A percentile compares a stretch with the other conserved stretches of the same genome.
Conservation (phyloP, 2,113 vertebrate species). For the Pavo muticus region DNA sequence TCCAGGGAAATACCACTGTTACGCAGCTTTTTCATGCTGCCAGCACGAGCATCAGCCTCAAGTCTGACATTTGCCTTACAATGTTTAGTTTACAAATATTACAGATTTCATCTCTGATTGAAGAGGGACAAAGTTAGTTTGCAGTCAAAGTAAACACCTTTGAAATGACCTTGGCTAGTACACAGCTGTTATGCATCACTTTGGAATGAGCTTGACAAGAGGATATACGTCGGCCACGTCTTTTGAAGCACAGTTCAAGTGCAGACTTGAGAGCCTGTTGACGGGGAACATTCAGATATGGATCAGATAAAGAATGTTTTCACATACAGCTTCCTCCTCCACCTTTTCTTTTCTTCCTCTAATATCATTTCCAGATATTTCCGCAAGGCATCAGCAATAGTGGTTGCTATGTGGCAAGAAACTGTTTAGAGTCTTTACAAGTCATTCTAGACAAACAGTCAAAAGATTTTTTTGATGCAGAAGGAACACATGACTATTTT, state of each 20-base stretch:
- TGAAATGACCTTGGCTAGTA: constrained; percentile 59
- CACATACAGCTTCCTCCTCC: constrained; percentile 23
- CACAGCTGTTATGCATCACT: constrained; percentile 26
- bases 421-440: background rate
- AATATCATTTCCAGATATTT: constrained; percentile 3
- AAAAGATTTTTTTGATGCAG: background rate
- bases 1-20: background rate
- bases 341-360: constrained; percentile 9
- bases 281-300: constrained; percentile 51
- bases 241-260: constrained; percentile 54
- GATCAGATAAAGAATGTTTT: constrained; percentile 57
- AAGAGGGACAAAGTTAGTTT: constrained; percentile 59
- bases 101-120: constrained; percentile 26
- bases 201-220: constrained; percentile 46
- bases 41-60: background rate
- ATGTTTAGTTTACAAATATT: constrained; percentile 40
- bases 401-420: background rate
- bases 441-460: background rate
- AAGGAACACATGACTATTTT: background rate
- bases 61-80: background rate
- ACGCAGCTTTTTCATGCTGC: background rate
- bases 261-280: constrained; percentile 54
- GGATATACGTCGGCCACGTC: constrained; percentile 30
- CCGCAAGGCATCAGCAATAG: background rate
- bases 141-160: constrained; percentile 67